Evolutionary conservation across 1,140 invertebrate species (phyloP).

Genomic region (Mamestra configurata): DNA sequence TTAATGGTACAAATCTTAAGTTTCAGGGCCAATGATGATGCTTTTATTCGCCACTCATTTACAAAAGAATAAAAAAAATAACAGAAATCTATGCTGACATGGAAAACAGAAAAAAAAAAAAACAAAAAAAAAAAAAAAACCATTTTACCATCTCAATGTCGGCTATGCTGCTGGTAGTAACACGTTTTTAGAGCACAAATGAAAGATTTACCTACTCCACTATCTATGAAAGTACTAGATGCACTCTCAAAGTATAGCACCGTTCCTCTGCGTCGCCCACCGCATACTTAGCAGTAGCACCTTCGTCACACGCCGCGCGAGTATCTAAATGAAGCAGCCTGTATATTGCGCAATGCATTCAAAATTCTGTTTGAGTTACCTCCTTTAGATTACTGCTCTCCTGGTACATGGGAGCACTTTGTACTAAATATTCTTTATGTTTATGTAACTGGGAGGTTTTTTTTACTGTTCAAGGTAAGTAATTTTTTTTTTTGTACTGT

Average conservation of each 20-base stretch:
- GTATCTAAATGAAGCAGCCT: slow-evolving; percentile 35
- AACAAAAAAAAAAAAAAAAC: no score
- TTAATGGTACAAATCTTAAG: no score
- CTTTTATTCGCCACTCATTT: no score
- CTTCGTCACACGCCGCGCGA: not conserved
- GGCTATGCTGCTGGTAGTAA: not conserved
- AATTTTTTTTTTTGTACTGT: not conserved
- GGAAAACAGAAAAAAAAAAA: no score
- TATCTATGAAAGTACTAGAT: slow-evolving; percentile 6
- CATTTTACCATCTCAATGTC: no score
- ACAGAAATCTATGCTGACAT: no score
- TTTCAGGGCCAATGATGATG: no score
- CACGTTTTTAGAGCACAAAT: not conserved
- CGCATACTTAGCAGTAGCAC: slow-evolving; percentile 9
- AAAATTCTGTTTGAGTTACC: slow-evolving; percentile 30
- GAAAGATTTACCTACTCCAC: not conserved
- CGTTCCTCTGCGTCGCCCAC: not conserved
- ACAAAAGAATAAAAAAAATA: no score
- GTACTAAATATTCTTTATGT: not conserved
- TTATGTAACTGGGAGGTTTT: not conserved
- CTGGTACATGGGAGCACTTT: not conserved
- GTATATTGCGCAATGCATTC: slow-evolving; percentile 30
- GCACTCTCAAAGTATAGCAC: not conserved
- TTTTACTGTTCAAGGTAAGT: not conserved
- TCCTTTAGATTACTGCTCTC: slow-evolving; percentile 10